A percentile compares a stretch with the other conserved stretches of the same genome.
Evolutionary conservation across 1,140 invertebrate species (phyloP).

Genomic region (Drosophila ironensis): DNA sequence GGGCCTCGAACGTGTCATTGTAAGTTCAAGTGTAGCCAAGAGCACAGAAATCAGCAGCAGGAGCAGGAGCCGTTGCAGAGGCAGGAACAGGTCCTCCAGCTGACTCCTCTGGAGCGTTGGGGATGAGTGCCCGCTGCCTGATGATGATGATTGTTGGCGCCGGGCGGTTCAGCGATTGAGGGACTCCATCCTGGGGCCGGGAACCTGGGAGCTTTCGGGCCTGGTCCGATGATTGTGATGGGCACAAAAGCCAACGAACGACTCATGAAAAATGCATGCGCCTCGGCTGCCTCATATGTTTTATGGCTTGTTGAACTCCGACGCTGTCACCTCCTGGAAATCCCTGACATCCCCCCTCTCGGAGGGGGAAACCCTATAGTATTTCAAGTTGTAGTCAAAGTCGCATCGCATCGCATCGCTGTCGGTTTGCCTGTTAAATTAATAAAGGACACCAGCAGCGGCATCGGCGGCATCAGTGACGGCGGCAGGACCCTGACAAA

Average conservation of each 20-base stretch:
- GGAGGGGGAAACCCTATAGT: slow-evolving; percentile 9
- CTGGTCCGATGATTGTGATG: slow-evolving; percentile 65
- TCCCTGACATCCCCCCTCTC: not conserved
- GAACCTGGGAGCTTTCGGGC: slow-evolving; percentile 8
- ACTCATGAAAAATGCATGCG: slow-evolving; percentile 81
- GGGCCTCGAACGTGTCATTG: slow-evolving; percentile 73
- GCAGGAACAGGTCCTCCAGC: slow-evolving; percentile 20
- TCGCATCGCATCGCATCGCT: slow-evolving; percentile 47
- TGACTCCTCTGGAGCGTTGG: slow-evolving; percentile 30
- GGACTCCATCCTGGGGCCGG: not conserved
- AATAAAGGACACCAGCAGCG: slow-evolving; percentile 59
- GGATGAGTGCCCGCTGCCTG: slow-evolving; percentile 26
- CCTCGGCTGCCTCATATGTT: slow-evolving; percentile 74
- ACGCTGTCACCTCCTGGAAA: not conserved
- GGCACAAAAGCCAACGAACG: slow-evolving; percentile 81
- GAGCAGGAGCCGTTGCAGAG: not conserved
- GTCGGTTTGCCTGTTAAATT: slow-evolving; percentile 67
- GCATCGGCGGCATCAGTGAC: no score
- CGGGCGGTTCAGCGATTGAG: not conserved
- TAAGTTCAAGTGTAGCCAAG: slow-evolving; percentile 76
- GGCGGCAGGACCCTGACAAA: slow-evolving; percentile 47
- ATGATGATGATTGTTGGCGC: slow-evolving; percentile 37
- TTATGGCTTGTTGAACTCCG: slow-evolving; percentile 78
- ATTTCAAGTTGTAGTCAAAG: slow-evolving; percentile 78
- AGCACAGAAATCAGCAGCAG: slow-evolving; percentile 12